Conservation (phyloP, 2,888 invertebrate species). For the Lagria hirta region DNA sequence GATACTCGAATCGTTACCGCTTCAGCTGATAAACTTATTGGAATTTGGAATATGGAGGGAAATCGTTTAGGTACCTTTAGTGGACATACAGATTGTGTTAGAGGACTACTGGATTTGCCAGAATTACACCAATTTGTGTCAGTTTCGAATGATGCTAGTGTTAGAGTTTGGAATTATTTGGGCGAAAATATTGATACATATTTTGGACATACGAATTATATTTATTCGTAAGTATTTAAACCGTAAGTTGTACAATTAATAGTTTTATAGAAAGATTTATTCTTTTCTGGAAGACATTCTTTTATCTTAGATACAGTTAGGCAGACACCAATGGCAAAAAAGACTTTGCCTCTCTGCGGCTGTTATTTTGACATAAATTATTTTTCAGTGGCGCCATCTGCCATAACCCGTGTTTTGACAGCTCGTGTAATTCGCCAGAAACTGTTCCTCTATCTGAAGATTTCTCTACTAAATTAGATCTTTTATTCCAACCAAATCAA, state of each 20-base stretch:
- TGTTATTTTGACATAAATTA: too few species aligned
- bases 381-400: too few species aligned
- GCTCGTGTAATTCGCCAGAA: too few species aligned
- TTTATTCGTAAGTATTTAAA: slow-evolving; percentile 59
- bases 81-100: slow-evolving; percentile 92
- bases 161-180: slow-evolving; percentile 79
- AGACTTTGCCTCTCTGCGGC: too few species aligned
- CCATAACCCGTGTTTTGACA: too few species aligned
- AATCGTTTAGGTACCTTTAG: slow-evolving; percentile 64
- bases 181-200: slow-evolving; percentile 77
- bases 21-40: slow-evolving; percentile 89
- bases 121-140: slow-evolving; percentile 78
- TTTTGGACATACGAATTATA: slow-evolving; percentile 85
- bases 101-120: slow-evolving; percentile 70
- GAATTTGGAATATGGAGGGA: slow-evolving; percentile 76
- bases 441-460: too few species aligned
- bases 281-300: too few species aligned
- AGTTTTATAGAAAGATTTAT: slow-evolving; percentile 6
- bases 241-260: slow-evolving; percentile 1
- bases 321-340: too few species aligned
- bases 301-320: too few species aligned
- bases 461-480: too few species aligned
- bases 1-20: slow-evolving; percentile 73
- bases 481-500: too few species aligned
- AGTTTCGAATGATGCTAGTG: slow-evolving; percentile 88